Conservation (phyloP, 2,113 vertebrate species). For the Cavia aperea region DNA sequence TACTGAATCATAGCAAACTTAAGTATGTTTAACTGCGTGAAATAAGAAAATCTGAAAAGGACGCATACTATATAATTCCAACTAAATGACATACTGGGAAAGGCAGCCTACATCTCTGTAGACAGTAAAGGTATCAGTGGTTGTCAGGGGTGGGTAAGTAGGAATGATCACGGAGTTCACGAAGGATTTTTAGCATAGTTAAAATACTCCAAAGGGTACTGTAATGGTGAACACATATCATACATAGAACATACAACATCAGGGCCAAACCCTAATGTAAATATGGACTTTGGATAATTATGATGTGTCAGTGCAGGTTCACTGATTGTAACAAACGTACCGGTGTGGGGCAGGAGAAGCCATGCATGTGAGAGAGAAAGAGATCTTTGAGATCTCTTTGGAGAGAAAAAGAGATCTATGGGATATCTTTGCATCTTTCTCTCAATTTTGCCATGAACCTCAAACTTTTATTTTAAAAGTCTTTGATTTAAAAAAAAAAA, state of each 20-base stretch:
- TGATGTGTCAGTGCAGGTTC: background rate
- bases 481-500: background rate
- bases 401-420: background rate
- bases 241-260: background rate
- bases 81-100: background rate
- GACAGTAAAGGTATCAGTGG: background rate
- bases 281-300: background rate
- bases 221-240: background rate
- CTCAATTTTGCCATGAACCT: background rate
- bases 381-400: background rate
- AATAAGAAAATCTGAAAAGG: background rate
- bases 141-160: background rate
- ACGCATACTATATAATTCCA: background rate
- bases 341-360: background rate
- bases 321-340: background rate
- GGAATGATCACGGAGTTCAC: background rate
- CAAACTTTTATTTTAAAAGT: background rate
- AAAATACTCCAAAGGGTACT: background rate
- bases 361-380: background rate
- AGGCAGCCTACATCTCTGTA: background rate
- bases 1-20: background rate
- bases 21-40: background rate
- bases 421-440: background rate
- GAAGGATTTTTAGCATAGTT: background rate
- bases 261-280: background rate